phyloP scores from a whole-genome alignment of 2,888 invertebrate species.

The Bembecia ichneumoniformis region DNA sequence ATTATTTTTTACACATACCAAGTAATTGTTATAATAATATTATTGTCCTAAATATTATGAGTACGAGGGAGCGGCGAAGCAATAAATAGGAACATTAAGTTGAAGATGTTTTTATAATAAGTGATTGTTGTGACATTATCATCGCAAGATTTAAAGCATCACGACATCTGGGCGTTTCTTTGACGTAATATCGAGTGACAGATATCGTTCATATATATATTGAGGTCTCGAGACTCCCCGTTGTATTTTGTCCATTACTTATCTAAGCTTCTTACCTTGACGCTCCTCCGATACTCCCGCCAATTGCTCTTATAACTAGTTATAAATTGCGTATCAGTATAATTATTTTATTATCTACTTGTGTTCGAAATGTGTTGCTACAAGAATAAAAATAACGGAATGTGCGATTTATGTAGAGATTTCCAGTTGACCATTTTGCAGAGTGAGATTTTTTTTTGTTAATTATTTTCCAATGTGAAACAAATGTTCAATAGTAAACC shows the following conservation, averaged over 20 bases:
- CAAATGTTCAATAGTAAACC: too few species aligned
- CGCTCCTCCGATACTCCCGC: constrained; percentile 45
- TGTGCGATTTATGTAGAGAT: constrained; percentile 62
- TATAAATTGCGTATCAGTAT: not conserved
- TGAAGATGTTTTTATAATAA: constrained; percentile 34
- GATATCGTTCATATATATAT: constrained; percentile 67
- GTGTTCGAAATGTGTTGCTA: constrained; percentile 59
- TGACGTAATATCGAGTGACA: constrained; percentile 65
- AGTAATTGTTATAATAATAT: too few species aligned
- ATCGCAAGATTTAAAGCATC: constrained; percentile 52
- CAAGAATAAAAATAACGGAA: constrained; percentile 53
- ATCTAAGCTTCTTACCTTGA: constrained; percentile 65
- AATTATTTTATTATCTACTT: constrained; percentile 10
- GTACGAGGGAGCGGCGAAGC: too few species aligned
- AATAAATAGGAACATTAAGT: not conserved
- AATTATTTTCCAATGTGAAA: not conserved
- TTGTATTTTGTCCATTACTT: constrained; percentile 63
- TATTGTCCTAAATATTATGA: too few species aligned
- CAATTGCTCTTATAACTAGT: constrained; percentile 14
- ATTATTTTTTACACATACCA: too few species aligned
- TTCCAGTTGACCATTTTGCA: constrained; percentile 57
- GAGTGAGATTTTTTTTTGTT: constrained; percentile 39
- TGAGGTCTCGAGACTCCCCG: constrained; percentile 47
- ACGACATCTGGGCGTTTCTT: constrained; percentile 64
- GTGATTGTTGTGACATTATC: constrained; percentile 53